A percentile compares a stretch with the other conserved stretches of the same genome.
Evolutionary conservation across 2,797 vertebrate species (phyloP).

Genomic region (Notolabrus celidotus): DNA sequence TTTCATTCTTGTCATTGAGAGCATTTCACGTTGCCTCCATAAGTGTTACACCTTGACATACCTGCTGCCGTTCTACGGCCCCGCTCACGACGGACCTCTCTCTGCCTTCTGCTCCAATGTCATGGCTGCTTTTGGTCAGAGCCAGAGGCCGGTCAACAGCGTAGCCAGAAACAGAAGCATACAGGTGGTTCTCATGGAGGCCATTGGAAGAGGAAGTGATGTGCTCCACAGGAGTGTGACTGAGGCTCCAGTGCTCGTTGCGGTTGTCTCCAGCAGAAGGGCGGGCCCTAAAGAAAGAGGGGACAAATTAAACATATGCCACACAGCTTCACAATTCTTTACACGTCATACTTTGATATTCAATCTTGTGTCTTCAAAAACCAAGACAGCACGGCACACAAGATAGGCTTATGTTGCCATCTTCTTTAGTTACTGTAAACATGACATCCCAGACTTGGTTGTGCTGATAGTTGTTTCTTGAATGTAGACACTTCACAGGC

Average conservation of each 20-base stretch:
- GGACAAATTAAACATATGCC: conserved; percentile 25
- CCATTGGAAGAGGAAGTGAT: conserved; percentile 88
- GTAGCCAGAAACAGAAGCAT: conserved; percentile 88
- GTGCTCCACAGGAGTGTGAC: conserved; percentile 90
- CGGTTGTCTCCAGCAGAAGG: conserved; percentile 90
- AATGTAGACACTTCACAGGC: too few species aligned
- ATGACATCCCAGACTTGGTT: too few species aligned
- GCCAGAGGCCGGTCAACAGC: conserved; percentile 93
- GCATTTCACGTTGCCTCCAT: neutral
- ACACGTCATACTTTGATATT: too few species aligned
- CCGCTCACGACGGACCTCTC: conserved; percentile 75
- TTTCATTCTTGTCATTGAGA: neutral
- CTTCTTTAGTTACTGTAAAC: too few species aligned
- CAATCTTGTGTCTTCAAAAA: neutral
- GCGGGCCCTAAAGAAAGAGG: conserved; percentile 84
- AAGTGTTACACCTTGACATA: conserved; percentile 54
- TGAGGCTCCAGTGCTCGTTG: conserved; percentile 90
- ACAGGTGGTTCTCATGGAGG: conserved; percentile 90
- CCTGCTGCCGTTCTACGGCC: conserved; percentile 93
- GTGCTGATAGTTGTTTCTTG: too few species aligned
- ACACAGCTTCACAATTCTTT: conserved; percentile 24
- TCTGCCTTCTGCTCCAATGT: conserved; percentile 73
- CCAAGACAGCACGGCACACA: neutral
- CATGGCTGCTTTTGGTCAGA: conserved; percentile 92
- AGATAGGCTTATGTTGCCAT: too few species aligned